Conservation (phyloP, 2,888 invertebrate genomes). For the Rhyacophila evoluta region DNA sequence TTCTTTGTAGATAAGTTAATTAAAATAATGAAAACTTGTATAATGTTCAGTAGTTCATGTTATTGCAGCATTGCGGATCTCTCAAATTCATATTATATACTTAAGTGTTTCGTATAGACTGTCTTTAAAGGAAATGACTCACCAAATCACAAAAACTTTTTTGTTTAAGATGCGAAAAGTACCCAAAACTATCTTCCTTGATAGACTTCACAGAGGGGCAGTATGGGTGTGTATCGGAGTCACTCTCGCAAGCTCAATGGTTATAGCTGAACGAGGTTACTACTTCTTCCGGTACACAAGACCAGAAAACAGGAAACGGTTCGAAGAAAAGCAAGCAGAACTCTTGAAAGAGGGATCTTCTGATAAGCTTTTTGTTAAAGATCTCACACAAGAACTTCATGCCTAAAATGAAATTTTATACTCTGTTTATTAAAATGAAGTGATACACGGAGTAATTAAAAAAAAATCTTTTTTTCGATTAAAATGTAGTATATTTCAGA, state of each 20-base stretch:
- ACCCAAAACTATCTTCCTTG: slow-evolving; percentile 63
- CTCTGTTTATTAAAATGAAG: too few relatives aligned
- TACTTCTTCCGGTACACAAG: slow-evolving; percentile 64
- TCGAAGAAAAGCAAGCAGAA: slow-evolving; percentile 63
- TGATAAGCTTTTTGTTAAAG: slow-evolving; percentile 56
- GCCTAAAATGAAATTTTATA: slow-evolving; percentile 33
- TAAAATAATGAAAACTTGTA: too few relatives aligned
- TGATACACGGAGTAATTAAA: too few relatives aligned
- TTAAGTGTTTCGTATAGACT: too few relatives aligned
- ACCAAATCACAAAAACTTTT: too few relatives aligned
- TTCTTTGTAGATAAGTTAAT: too few relatives aligned
- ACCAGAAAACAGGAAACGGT: slow-evolving; percentile 63
- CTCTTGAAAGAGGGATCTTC: slow-evolving; percentile 68
- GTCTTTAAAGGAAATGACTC: too few relatives aligned
- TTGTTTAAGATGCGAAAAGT: slow-evolving; percentile 66
- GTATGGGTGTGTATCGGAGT: slow-evolving; percentile 66
- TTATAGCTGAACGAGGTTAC: slow-evolving; percentile 63
- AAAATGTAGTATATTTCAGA: too few relatives aligned
- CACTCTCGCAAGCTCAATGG: slow-evolving; percentile 61
- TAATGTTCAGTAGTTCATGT: too few relatives aligned
- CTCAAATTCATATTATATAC: too few relatives aligned
- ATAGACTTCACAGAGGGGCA: slow-evolving; percentile 66
- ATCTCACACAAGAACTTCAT: slow-evolving; percentile 45
- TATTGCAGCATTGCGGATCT: too few relatives aligned
- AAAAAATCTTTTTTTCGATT: too few relatives aligned